A percentile compares a stretch with the other conserved stretches of the same genome.
Conservation (phyloP, 64 coral and sea anemone genomes). For the Cladopsammia gracilis region DNA sequence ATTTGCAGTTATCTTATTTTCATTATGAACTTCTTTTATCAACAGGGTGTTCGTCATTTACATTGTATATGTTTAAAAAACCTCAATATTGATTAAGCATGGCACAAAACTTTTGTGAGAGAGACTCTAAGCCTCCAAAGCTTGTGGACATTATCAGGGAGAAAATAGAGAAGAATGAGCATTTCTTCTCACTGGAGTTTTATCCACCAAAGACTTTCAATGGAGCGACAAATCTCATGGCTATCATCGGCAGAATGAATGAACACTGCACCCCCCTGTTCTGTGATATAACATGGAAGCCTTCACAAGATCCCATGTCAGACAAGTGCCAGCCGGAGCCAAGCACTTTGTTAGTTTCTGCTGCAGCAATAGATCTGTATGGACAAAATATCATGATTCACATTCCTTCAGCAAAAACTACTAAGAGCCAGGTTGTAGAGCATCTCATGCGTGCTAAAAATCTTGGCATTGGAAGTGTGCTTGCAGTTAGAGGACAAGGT, state of each 20-base stretch:
- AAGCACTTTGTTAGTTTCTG: conserved; percentile 86
- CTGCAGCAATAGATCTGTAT: conserved; percentile 76
- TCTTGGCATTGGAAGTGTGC: conserved; percentile 82
- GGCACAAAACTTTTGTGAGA: conserved; percentile 8
- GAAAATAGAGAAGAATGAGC: conserved; percentile 72
- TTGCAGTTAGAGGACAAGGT: conserved; percentile 87
- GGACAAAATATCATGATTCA: conserved; percentile 93
- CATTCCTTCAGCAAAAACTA: conserved; percentile 77
- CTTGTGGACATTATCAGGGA: conserved; percentile 59
- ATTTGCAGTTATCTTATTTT: no score
- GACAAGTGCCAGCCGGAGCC: conserved; percentile 75
- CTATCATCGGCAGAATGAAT: conserved; percentile 76
- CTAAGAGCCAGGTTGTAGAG: conserved; percentile 74
- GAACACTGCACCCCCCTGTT: conserved; percentile 86
- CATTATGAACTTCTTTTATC: no score
- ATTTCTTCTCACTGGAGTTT: conserved; percentile 96
- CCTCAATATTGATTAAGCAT: neutral
- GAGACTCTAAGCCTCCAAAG: neutral
- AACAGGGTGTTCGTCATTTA: no score
- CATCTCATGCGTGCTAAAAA: conserved; percentile 87
- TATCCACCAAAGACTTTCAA: conserved; percentile 96
- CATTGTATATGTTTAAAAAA: no score
- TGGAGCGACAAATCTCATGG: conserved; percentile 92
- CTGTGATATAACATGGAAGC: conserved; percentile 92
- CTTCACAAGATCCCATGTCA: conserved; percentile 53